Base-by-base conservation (phyloP, 2,797 vertebrate genomes). In the Sebastes paucispinis region DNA sequence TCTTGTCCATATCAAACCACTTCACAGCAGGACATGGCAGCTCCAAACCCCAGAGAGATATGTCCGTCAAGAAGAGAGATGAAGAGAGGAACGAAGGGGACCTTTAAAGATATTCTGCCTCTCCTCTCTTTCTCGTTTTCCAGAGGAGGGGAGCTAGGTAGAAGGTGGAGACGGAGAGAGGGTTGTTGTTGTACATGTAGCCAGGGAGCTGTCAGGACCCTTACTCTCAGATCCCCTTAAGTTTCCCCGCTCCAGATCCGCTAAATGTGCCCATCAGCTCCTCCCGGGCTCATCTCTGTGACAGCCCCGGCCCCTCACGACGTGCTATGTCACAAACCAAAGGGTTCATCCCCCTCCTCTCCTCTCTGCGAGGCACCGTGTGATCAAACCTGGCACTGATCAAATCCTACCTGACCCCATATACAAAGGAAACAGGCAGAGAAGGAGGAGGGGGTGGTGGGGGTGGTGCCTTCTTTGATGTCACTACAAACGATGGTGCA, bases 331-430 rank as follows among this genome's bases (percentile, higher is more conserved):
- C 94, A 94, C 94, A 92, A 91, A 93, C 88, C 93, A 95, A 95
- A 94, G 88, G 85, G 88, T 89, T 92, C 84, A 71, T 86, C 86
- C 84, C 84, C 75, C 81, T 18, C 25, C 25, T 77, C 81, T 73
- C 76, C 79, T 81, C 85, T 88, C 83, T 84, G 78, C 87, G 79
- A 87, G 87, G 83, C 80, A 87, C 88, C 73, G 43, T 89, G 88
- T 95, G 95, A 96, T 96, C 95, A 95, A 95, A 94, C 94, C 91
- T 79, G 83, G 80, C 86, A 92, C 90, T 95, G 94, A 95, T 95
- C 93, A 93, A 93, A 95, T 93, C 89, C 91, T 94, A 94, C 90
- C 94, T 89, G 89, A 89, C 90, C 92, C 92, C 81, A 79, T 82
- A 89, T 89, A 90, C 88, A 92, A 91, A 92, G 89, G 85, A 89